Conservation (phyloP, 1,140 invertebrate species). For the Polypedilum pembai region DNA sequence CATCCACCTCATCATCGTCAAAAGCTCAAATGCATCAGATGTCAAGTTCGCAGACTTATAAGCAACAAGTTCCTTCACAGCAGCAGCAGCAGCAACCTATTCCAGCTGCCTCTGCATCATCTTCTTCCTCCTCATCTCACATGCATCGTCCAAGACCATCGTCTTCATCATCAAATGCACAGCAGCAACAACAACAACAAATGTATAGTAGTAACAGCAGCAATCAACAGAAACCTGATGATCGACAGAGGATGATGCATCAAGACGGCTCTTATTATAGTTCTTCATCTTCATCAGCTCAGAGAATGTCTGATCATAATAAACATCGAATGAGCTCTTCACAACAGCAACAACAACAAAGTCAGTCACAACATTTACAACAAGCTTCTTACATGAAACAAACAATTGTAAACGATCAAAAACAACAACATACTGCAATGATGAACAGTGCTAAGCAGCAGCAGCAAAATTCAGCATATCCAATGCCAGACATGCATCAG, state of each 20-base stretch:
- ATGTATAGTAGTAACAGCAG: not conserved
- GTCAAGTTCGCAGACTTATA: not conserved
- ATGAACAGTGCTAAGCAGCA: not conserved
- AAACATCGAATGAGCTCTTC: slow-evolving; percentile 33
- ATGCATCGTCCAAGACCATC: not conserved
- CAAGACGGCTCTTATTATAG: not conserved
- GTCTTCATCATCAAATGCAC: not conserved
- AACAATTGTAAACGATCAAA: not conserved
- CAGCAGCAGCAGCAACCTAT: not conserved
- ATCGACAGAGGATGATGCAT: not conserved
- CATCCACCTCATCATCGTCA: not conserved
- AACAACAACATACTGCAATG: not conserved
- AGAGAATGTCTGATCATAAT: slow-evolving; percentile 32
- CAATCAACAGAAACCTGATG: not conserved
- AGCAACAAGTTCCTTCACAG: not conserved
- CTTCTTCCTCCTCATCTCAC: not conserved
- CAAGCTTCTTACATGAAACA: slow-evolving; percentile 30
- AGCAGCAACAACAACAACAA: not conserved
- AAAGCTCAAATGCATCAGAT: slow-evolving; percentile 13
- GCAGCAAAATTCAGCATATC: not conserved
- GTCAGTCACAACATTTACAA: slow-evolving; percentile 30
- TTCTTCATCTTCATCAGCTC: slow-evolving; percentile 29
- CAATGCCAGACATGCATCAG: not conserved
- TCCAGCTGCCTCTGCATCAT: not conserved
- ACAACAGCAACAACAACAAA: slow-evolving; percentile 14